These are phyloP conservation scores for Hemaris fuciformis DNA, from an alignment of 2,888 invertebrate species.

Conservation along the genomic window DNA sequence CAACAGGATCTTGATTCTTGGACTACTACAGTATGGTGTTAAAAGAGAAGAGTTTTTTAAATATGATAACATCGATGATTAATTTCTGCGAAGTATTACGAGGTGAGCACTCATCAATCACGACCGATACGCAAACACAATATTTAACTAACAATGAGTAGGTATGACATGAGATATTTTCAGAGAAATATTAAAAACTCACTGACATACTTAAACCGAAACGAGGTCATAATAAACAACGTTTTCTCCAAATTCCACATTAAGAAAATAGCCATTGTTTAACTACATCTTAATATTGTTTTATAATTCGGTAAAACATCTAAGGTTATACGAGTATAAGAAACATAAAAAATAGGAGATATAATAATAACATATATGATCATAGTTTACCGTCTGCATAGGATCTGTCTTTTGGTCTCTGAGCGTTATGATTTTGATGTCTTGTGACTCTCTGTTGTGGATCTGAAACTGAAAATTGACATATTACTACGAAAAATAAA, in stretches of 20 bases:
- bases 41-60: background rate
- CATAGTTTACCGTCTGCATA: constrained; percentile 50
- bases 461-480: constrained; percentile 52
- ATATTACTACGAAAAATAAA: too few species aligned
- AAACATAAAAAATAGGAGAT: too few species aligned
- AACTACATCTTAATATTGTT: too few species aligned
- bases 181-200: background rate
- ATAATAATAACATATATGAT: too few species aligned
- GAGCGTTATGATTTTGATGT: constrained; percentile 65
- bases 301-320: too few species aligned
- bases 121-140: background rate
- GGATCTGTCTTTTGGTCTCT: constrained; percentile 54
- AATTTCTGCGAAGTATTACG: background rate
- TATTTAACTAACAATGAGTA: background rate
- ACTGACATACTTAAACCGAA: background rate
- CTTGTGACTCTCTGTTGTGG: constrained; percentile 70
- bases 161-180: background rate
- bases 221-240: background rate
- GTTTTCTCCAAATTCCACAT: background rate
- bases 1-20: too few species aligned
- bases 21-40: too few species aligned
- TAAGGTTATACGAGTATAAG: too few species aligned
- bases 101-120: background rate
- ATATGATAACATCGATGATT: background rate
- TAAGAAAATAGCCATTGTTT: background rate